Evolutionary conservation across 2,888 invertebrate genomes (phyloP), one percentile per base, ranked within the genome.

Genomic region (Platycnemis pennipes): DNA sequence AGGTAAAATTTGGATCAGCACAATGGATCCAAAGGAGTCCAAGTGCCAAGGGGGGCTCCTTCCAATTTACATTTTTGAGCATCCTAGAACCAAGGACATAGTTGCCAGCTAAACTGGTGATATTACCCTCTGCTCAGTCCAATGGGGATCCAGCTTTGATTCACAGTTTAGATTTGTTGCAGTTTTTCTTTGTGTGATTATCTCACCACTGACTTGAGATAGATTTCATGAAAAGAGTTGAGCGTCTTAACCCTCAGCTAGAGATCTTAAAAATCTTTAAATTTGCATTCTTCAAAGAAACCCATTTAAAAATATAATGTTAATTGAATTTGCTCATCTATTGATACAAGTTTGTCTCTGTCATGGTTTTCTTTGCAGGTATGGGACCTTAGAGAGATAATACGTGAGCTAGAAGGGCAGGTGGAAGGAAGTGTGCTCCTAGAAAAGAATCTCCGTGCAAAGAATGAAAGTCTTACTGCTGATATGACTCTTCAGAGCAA

Each of bases 391-490:
- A 97, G 98, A 56, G 98, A 99, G 94, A 98, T 98, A 94, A 98
- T 99, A 94, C 97, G 97, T 0, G 98, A 98, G 95, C 96, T 98
- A 85, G 99, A 99, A 96, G 96, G 97, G 0, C 98, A 99, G 96
- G 96, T 98, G 0, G 98, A 98, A 96, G 96, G 97, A 22, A 98
- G 98, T 96, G 96, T 97, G 0, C 96, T 97, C 0, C 97, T 97
- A 89, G 98, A 98, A 96, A 96, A 96, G 0, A 97, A 97, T 94
- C 97, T 98, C 63, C 96, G 97, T 94, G 97, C 96, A 44, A 56
- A 91, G 44, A 91, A 91, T 91, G 63, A 69, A 44, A 91, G 31
- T 22, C 91, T 91, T 63, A 45, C 44, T 26, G 26, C 44, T n/a
- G 91, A 91, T 13, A 45, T 91, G 44, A 44, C 56, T 45, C 56